Conservation (phyloP, 2,797 vertebrate species). For the Sebastes trivittatus region DNA sequence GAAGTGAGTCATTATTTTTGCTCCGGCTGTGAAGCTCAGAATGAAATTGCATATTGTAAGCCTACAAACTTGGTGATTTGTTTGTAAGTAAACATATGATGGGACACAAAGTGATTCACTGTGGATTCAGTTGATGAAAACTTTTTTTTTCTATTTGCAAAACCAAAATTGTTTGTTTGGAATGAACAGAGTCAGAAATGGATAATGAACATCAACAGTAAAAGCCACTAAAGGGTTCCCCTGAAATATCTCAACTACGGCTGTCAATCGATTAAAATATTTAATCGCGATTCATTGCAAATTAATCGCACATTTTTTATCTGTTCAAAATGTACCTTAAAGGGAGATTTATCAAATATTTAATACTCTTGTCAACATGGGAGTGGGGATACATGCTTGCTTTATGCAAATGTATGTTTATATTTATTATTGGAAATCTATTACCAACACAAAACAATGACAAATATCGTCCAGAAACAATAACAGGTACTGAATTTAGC, state of each 20-base stretch:
- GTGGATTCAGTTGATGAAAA: not conserved
- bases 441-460: no score
- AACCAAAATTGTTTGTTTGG: not conserved
- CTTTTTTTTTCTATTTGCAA: not conserved
- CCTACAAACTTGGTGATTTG: not conserved
- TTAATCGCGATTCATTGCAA: accelerated
- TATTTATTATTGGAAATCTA: no score
- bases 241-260: not conserved
- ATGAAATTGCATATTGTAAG: not conserved
- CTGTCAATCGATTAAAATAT: no score
- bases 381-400: no score
- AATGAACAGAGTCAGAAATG: not conserved
- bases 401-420: no score
- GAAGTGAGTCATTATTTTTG: not conserved
- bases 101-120: not conserved
- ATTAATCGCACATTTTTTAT: no score
- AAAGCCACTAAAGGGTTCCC: not conserved
- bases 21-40: not conserved
- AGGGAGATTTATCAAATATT: no score
- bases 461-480: accelerated
- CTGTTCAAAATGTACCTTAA: no score
- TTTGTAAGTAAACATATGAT: not conserved
- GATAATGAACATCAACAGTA: not conserved
- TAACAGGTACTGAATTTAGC: no score
- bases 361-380: no score